Evolutionary conservation across 2,113 vertebrate species (phyloP).

Genomic region (Chunga burmeisteri): DNA sequence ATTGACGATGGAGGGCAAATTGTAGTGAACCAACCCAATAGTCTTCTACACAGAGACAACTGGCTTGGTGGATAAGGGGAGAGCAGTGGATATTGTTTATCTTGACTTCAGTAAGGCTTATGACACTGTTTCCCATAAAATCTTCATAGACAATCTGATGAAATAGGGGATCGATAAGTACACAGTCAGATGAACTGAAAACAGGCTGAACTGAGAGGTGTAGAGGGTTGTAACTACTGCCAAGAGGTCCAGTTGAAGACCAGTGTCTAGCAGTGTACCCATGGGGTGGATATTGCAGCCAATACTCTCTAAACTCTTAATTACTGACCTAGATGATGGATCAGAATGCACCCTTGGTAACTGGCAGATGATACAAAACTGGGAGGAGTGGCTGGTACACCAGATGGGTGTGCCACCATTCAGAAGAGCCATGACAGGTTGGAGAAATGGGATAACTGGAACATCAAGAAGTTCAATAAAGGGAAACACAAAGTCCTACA

Average conservation of each 20-base stretch:
- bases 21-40: neutral
- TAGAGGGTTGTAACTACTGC: neutral
- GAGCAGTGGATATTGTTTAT: neutral
- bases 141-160: neutral
- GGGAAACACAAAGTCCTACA: neutral
- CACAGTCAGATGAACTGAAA: neutral
- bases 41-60: neutral
- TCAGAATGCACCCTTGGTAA: neutral
- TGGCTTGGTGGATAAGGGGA: neutral
- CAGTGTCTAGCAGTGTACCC: neutral
- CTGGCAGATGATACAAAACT: neutral
- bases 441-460: neutral
- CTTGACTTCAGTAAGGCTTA: neutral
- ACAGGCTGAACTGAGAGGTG: neutral
- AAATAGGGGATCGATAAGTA: neutral
- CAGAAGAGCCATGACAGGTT: neutral
- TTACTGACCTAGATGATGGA: fast-evolving
- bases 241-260: neutral
- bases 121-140: neutral
- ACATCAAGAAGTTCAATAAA: neutral
- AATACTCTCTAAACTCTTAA: neutral
- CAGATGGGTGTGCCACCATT: neutral
- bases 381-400: neutral
- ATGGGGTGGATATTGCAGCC: fast-evolving
- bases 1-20: neutral